Conservation (phyloP, 1,140 invertebrate species). For the Temnothorax nylanderi region DNA sequence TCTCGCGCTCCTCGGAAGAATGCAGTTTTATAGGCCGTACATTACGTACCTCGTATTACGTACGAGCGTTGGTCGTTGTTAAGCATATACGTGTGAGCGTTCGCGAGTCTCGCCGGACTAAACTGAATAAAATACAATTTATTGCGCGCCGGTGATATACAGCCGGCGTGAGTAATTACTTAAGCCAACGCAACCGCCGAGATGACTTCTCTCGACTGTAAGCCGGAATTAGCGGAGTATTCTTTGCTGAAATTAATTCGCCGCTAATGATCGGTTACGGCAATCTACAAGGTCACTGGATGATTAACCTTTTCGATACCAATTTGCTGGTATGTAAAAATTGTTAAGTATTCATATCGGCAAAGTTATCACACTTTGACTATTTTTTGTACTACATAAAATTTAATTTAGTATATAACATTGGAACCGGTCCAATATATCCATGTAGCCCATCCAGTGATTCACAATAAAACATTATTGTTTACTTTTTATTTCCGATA, state of each 20-base stretch:
- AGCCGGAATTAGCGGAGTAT: constrained; percentile 24
- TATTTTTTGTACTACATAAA: neutral
- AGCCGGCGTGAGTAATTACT: constrained; percentile 49
- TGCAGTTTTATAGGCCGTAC: constrained; percentile 39
- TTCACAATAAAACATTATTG: neutral
- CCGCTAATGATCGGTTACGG: constrained; percentile 17
- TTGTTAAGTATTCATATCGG: neutral
- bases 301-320: neutral
- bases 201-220: neutral
- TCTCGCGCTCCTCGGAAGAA: constrained; percentile 28
- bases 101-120: constrained; percentile 30
- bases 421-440: neutral
- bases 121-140: constrained; percentile 59
- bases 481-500: neutral
- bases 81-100: neutral
- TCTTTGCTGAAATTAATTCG: constrained; percentile 41
- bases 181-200: constrained; percentile 1
- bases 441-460: neutral
- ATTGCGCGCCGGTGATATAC: constrained; percentile 53
- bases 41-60: constrained; percentile 27
- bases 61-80: constrained; percentile 15
- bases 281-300: constrained; percentile 4
- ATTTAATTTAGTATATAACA: neutral
- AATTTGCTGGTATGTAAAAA: neutral
- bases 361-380: neutral